Evolutionary conservation across 2,797 vertebrate species (phyloP), one percentile per base, ranked within the genome.

Genomic region (Pantherophis alleghaniensis): DNA sequence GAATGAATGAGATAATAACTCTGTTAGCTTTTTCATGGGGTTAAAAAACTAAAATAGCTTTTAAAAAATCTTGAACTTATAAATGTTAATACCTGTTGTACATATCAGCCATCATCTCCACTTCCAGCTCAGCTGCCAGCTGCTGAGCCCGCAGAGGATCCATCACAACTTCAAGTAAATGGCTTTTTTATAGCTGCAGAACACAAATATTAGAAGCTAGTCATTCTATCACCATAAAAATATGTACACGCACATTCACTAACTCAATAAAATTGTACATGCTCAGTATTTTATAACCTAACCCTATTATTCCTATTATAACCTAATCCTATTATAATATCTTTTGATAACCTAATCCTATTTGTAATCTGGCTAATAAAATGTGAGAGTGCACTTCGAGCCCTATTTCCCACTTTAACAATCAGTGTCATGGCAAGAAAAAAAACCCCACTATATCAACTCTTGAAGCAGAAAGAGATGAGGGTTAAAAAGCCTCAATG

Each of bases 31-130:
- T 83, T 47, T 47, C 37, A 83, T 83, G 37, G 20, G 22, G 22
- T 24, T 24, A 83, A 24, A 83, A 83, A 47, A 22, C 10, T 83
- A 83, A 83, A 47, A 24, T 47, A 83, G 37, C 10, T 83, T 37
- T 47, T 5, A 83, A 83, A 83, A 83, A 47, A 83, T 24, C 12
- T 47, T 37, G 7, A 16, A 22, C 7, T 63, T 89, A 60, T n/a
- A 59, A 32, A 20, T 56, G 86, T 28, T 53, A 0, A 93, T 98
- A 99, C 99, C 99, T 98, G 97, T 99, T 99, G 97, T 99, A 99
- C 99, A 99, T 99, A 96, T 99, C 99, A 9, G 99, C 99, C 99
- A 99, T 99, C 99, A 99, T 99, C 94, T 99, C 99, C 96, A 99
- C 99, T 97, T 99, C 99, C 95, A 99, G 98, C 96, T 99, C 99